Evolutionary conservation across 2,797 vertebrate species (phyloP).

Genomic region (Toxotes lorentzi): DNA sequence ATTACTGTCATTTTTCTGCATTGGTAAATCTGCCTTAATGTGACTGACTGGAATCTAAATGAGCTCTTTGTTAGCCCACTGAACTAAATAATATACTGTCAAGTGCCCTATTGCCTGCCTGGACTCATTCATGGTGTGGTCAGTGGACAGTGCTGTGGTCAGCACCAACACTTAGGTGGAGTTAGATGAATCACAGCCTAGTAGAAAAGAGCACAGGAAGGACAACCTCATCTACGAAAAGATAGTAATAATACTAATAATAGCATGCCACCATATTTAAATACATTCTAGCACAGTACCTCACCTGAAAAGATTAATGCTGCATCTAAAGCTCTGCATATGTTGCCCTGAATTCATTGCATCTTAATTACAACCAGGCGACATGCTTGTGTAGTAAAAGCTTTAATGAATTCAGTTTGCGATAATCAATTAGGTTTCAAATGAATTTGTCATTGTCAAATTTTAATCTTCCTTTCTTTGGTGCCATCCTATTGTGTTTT

Average conservation of each 20-base stretch:
- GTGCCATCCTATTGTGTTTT: constrained; percentile 58
- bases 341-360: constrained; percentile 39
- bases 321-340: constrained; percentile 27
- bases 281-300: background rate
- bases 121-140: constrained; percentile 4
- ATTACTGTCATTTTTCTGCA: constrained; percentile 13
- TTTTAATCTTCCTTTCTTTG: constrained; percentile 60
- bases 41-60: constrained; percentile 33
- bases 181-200: constrained; percentile 28
- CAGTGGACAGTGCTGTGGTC: constrained; percentile 16
- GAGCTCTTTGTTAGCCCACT: constrained; percentile 31
- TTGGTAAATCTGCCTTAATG: constrained; percentile 12
- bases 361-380: constrained; percentile 53
- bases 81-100: constrained; percentile 29
- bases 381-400: constrained; percentile 23
- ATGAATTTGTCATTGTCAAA: constrained; percentile 70
- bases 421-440: constrained; percentile 67
- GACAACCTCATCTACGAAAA: constrained; percentile 8
- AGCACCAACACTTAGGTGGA: constrained; percentile 13
- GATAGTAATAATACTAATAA: background rate
- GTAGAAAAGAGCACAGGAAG: background rate
- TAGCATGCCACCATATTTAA: background rate
- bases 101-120: constrained; percentile 12
- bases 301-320: constrained; percentile 25
- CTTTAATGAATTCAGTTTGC: constrained; percentile 62